A percentile compares a stretch with the other conserved stretches of the same genome.
Evolutionary conservation across 2,797 vertebrate genomes (phyloP).

Genomic region (Sylvilagus floridanus): DNA sequence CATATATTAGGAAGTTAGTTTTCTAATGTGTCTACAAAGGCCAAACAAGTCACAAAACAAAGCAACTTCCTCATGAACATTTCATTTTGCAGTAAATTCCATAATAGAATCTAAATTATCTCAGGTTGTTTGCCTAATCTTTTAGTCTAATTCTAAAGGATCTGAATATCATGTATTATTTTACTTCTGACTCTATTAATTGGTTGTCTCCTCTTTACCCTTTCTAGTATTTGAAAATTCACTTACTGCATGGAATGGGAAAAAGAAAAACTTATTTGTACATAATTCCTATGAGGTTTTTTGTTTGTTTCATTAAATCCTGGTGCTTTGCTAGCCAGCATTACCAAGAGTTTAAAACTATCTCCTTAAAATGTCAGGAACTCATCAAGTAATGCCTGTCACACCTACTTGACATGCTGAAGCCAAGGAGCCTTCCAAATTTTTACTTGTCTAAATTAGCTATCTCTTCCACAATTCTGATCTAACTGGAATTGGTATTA

Average conservation of each 20-base stretch:
- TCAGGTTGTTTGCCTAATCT: slow-evolving; percentile 36
- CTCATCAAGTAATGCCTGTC: slow-evolving; percentile 39
- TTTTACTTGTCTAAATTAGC: slow-evolving; percentile 79
- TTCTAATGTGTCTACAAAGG: slow-evolving; percentile 49
- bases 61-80: background rate
- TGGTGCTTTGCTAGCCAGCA: background rate
- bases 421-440: slow-evolving; percentile 65
- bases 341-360: slow-evolving; percentile 37
- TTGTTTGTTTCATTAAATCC: background rate
- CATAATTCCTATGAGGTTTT: background rate
- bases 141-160: slow-evolving; percentile 20
- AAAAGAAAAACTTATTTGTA: slow-evolving; percentile 42
- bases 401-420: slow-evolving; percentile 48
- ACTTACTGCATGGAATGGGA: background rate
- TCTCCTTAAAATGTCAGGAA: background rate
- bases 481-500: slow-evolving; percentile 85
- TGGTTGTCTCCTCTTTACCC: slow-evolving; percentile 37
- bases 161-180: no score
- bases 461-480: slow-evolving; percentile 66
- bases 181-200: slow-evolving; percentile 25
- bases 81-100: slow-evolving; percentile 57
- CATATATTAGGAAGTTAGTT: slow-evolving; percentile 19
- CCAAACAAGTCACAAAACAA: slow-evolving; percentile 40
- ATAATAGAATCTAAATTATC: slow-evolving; percentile 56
- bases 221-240: slow-evolving; percentile 21